phyloP scores from a whole-genome alignment of 2,888 invertebrate genomes.

The Tipula unca region DNA sequence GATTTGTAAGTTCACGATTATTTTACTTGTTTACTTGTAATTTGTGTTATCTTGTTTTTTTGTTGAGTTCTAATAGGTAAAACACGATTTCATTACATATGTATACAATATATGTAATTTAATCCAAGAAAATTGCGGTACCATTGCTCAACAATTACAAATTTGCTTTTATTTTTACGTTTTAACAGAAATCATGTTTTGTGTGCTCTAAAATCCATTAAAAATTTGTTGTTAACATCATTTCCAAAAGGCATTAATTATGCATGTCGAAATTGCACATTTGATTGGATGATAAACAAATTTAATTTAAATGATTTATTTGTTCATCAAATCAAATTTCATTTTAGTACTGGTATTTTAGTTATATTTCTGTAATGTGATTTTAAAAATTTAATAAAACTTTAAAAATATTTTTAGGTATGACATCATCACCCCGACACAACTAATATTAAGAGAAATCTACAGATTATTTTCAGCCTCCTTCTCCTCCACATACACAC shows the following conservation, averaged over 20 bases:
- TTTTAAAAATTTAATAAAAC: background rate
- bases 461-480: background rate
- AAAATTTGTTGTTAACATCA: background rate
- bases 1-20: background rate
- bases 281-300: too few species aligned
- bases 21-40: background rate
- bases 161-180: background rate
- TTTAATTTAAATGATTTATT: too few species aligned
- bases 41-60: background rate
- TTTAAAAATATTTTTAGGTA: constrained; percentile 3
- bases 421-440: constrained; percentile 15
- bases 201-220: background rate
- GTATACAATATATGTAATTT: background rate
- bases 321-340: background rate
- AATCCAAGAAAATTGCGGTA: too few species aligned
- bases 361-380: background rate
- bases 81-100: background rate
- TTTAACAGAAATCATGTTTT: background rate
- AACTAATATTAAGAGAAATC: background rate
- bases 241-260: background rate
- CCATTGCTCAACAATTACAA: background rate
- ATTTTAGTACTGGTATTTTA: background rate
- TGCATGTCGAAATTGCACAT: background rate
- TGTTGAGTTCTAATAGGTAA: background rate
- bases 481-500: background rate